Evolutionary conservation across 2,888 invertebrate genomes (phyloP).

Genomic region (Buathra laborator): DNA sequence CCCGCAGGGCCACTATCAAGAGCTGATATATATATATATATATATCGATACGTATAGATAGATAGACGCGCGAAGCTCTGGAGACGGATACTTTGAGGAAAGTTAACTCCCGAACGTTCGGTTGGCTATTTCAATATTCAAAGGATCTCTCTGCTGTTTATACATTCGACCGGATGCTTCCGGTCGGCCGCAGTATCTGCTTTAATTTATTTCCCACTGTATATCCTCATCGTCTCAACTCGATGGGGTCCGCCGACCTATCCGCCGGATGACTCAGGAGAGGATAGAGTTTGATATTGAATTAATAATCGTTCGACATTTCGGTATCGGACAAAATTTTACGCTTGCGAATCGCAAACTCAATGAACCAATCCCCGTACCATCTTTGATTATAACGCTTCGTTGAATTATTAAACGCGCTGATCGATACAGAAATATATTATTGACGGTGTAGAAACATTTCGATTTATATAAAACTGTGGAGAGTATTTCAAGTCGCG

Average conservation of each 20-base stretch:
- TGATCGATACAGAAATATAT: not conserved
- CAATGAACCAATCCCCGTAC: not conserved
- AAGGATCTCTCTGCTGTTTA: conserved; percentile 61
- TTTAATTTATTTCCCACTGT: conserved; percentile 62
- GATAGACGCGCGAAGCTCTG: not conserved
- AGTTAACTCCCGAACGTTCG: conserved; percentile 61
- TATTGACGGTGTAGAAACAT: not conserved
- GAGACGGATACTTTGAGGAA: conserved; percentile 48
- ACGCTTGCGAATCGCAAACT: conserved; percentile 12
- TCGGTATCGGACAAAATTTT: conserved; percentile 2
- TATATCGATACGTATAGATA: conserved; percentile 4
- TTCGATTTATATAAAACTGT: not conserved
- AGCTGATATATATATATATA: conserved; percentile 5
- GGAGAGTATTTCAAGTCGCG: not conserved
- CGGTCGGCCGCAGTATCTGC: conserved; percentile 50
- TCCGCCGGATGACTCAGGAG: conserved; percentile 14
- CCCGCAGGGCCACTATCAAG: conserved; percentile 45
- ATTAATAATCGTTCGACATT: conserved; percentile 61
- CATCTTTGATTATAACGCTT: not conserved
- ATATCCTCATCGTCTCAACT: conserved; percentile 14
- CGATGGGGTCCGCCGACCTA: conserved; percentile 19
- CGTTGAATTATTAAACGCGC: not conserved
- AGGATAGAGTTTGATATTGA: conserved; percentile 58
- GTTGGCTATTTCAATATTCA: conserved; percentile 63
- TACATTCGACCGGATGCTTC: conserved; percentile 46